phyloP scores from a whole-genome alignment of 2,888 invertebrate genomes.

The Apantesis nais region DNA sequence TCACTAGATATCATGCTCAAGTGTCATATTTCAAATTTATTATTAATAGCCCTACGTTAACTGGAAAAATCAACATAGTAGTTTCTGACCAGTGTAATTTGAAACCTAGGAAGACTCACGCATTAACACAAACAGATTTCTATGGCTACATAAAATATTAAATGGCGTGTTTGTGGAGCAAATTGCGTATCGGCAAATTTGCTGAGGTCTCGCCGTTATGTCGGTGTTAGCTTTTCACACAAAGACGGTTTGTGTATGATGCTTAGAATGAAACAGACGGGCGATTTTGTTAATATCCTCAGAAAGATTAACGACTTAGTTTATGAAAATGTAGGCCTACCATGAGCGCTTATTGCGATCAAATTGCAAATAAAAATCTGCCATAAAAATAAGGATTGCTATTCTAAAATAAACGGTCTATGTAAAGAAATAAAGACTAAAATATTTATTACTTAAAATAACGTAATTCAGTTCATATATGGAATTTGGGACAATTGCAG shows the following conservation, averaged over 20 bases:
- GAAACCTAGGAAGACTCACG: slow-evolving; percentile 5
- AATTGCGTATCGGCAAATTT: slow-evolving; percentile 77
- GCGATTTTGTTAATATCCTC: slow-evolving; percentile 35
- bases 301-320: too few relatives aligned
- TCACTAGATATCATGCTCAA: slow-evolving; percentile 35
- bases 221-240: slow-evolving; percentile 80
- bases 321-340: too few relatives aligned
- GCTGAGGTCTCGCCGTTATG: slow-evolving; percentile 65
- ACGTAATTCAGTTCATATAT: too few relatives aligned
- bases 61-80: not conserved
- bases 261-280: slow-evolving; percentile 58
- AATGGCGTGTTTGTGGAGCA: slow-evolving; percentile 58
- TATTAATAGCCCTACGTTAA: slow-evolving; percentile 15
- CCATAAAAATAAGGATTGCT: too few relatives aligned
- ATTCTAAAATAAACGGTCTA: too few relatives aligned
- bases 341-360: too few relatives aligned
- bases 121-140: slow-evolving; percentile 46
- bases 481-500: too few relatives aligned
- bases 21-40: slow-evolving; percentile 19
- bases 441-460: too few relatives aligned
- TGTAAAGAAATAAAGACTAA: too few relatives aligned
- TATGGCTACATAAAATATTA: slow-evolving; percentile 45
- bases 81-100: slow-evolving; percentile 3
- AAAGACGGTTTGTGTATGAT: slow-evolving; percentile 50
- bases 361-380: too few relatives aligned